phyloP scores from a whole-genome alignment of 1,140 invertebrate species.

The Bombus vancouverensis region DNA sequence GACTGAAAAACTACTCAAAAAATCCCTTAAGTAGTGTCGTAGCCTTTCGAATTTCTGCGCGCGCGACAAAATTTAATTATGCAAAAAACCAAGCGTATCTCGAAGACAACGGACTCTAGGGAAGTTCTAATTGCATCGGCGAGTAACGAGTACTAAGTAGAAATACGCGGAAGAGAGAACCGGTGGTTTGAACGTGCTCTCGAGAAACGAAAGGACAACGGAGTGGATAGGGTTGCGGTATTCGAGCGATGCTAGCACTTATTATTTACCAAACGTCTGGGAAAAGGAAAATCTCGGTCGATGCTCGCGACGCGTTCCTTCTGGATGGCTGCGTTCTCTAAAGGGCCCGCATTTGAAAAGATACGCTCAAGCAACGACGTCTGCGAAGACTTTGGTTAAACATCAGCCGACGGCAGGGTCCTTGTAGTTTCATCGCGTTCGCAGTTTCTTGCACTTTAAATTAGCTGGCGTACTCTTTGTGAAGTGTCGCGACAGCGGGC shows the following conservation, averaged over 20 bases:
- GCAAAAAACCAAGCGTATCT: neutral
- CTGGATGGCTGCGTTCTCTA: neutral
- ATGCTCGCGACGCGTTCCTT: neutral
- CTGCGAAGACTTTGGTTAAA: constrained; percentile 18
- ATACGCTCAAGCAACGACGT: neutral
- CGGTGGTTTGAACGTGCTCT: neutral
- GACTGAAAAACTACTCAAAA: no score
- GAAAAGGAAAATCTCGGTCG: neutral
- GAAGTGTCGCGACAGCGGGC: neutral
- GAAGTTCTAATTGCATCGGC: neutral
- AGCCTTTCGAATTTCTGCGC: neutral
- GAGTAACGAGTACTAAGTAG: no score
- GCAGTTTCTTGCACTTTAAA: constrained; percentile 33
- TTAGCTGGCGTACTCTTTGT: neutral
- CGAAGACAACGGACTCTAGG: no score
- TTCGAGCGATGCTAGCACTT: neutral
- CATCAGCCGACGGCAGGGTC: neutral
- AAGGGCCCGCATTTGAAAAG: constrained; percentile 24
- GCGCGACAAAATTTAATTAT: neutral
- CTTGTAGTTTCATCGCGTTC: constrained; percentile 22
- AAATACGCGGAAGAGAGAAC: neutral
- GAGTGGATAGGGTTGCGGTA: no score
- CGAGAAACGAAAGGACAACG: neutral
- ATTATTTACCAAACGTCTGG: constrained; percentile 24
- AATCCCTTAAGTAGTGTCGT: neutral